These are phyloP conservation scores for Manis pentadactyla DNA, from an alignment of 2,797 vertebrate species.

Conservation along the genomic window DNA sequence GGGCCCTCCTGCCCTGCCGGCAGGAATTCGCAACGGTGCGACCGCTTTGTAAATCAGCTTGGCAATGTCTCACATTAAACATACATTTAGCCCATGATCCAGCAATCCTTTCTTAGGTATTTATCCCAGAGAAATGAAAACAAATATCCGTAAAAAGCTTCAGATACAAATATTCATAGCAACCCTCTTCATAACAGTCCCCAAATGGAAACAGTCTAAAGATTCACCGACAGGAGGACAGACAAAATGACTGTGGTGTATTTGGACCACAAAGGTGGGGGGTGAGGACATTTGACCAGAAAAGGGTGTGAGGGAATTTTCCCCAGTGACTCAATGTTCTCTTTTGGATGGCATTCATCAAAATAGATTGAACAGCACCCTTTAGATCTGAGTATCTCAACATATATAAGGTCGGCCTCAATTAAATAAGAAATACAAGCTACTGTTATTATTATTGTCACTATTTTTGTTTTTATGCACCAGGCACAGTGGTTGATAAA, in stretches of 20 bases:
- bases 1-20: not conserved
- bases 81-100: not conserved
- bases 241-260: not conserved
- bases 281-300: not conserved
- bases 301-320: not conserved
- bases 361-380: not conserved
- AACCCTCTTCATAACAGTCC: not conserved
- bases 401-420: not conserved
- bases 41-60: not conserved
- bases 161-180: not conserved
- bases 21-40: fast-evolving
- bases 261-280: not conserved
- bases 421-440: not conserved
- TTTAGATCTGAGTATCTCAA: not conserved
- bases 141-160: not conserved
- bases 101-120: not conserved
- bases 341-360: not conserved
- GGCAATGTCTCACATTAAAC: not conserved
- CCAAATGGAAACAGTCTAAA: not conserved
- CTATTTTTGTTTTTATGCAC: not conserved
- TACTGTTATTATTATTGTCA: not conserved
- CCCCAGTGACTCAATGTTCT: not conserved
- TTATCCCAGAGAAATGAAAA: not conserved
- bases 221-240: not conserved
- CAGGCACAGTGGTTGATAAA: fast-evolving